A percentile compares a stretch with the other conserved stretches of the same genome.
Conservation (phyloP, 2,113 vertebrate species). For the Carassius auratus region DNA sequence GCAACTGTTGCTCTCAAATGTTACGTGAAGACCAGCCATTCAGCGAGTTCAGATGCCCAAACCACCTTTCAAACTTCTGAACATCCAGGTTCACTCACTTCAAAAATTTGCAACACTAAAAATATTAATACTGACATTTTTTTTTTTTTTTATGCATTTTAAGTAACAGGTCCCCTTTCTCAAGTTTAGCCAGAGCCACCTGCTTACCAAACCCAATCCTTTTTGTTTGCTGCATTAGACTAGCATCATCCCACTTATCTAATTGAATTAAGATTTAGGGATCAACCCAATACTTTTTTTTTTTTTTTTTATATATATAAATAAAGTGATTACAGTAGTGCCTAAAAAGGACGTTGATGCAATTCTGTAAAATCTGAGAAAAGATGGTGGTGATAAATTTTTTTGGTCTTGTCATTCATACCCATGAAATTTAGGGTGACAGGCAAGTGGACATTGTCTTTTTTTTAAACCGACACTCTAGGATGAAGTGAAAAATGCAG, state of each 20-base stretch:
- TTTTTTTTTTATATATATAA: constrained; percentile 52
- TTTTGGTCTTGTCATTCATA: constrained; percentile 11
- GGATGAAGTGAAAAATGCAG: constrained; percentile 20
- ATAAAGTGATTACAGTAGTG: constrained; percentile 68
- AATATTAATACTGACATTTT: constrained; percentile 35
- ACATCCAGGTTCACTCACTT: constrained; percentile 25
- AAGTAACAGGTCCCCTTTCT: constrained; percentile 1
- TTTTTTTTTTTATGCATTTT: neutral
- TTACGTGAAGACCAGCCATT: neutral
- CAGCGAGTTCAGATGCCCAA: too few relatives aligned
- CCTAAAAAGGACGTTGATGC: constrained; percentile 50
- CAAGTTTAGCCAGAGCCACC: constrained; percentile 1
- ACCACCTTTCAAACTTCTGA: neutral
- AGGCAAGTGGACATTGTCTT: neutral
- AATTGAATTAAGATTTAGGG: constrained; percentile 61
- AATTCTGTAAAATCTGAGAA: constrained; percentile 51
- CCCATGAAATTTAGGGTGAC: neutral
- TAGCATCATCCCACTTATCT: constrained; percentile 58
- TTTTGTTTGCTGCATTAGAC: neutral
- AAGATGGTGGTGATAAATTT: neutral
- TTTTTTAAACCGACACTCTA: neutral
- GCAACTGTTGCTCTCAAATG: neutral
- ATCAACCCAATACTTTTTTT: constrained; percentile 2
- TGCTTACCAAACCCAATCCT: neutral
- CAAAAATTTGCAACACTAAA: constrained; percentile 49